Evolutionary conservation across 2,113 vertebrate species (phyloP), one percentile per base, ranked within the genome.

Genomic region (Holacanthus passer): DNA sequence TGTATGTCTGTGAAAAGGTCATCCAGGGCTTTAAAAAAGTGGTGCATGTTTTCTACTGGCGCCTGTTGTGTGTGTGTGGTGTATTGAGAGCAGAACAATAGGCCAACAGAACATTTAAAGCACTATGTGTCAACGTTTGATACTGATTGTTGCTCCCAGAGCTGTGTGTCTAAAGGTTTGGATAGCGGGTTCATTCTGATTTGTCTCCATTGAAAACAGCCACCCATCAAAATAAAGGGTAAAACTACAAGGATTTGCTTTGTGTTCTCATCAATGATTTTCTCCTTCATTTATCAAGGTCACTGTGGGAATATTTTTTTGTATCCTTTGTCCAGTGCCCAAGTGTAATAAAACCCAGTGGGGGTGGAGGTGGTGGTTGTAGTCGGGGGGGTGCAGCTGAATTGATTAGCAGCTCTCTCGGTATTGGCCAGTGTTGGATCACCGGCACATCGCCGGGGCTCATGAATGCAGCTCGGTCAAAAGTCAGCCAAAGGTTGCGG

Each of bases 401-500:
- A 93, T 94, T 92, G 90, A 93, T 94, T 89, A 92, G 76, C 56
- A 47, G 71, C 87, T 81, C 64, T 67, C 63, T 87, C 76, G 83
- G 88, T 87, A 90, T 93, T 93, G 93, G 88, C 82, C 84, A 85
- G 77, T 89, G 59, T 77, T 59, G 88, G 89, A 85, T 80, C 81
- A 87, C 69, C 76, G 80, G 83, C 80, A 79, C 77, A 24, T 83
- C 64, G 79, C 59, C 2, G 74, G 67, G 3, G 86, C 72, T 70
- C 82, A 48, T 95, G 91, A 95, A 95, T 94, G 84, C 88, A 32
- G 29, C 63, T 70, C 86, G 94, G 95, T 95, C 95, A 95, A 89
- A 93, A 94, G 94, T 94, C 94, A 93, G 16, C 19, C 70, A 87
- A 84, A 91, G 94, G 95, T 95, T 89, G 88, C 81, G 43, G 90